phyloP scores from a whole-genome alignment of 2,888 invertebrate species.

The Drosophila hamatofila region DNA sequence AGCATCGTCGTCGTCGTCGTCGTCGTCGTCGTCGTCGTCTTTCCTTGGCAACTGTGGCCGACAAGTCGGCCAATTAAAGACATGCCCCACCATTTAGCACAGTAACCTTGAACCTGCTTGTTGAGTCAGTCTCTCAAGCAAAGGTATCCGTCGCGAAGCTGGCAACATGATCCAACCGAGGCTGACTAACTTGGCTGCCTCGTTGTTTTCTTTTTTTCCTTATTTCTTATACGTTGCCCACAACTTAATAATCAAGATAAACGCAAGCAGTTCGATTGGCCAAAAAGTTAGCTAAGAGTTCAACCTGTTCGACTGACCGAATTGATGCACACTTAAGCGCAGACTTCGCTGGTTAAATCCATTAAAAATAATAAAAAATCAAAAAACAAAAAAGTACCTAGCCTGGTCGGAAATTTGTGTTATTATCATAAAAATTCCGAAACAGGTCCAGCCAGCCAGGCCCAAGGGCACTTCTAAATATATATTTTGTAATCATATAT shows the following conservation, averaged over 20 bases:
- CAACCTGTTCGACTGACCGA: slow-evolving; percentile 78
- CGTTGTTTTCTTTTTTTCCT: slow-evolving; percentile 17
- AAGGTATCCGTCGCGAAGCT: slow-evolving; percentile 25
- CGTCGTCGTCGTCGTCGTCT: slow-evolving; percentile 26
- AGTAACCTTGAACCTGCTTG: slow-evolving; percentile 82
- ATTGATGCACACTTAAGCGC: slow-evolving; percentile 66
- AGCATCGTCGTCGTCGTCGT: slow-evolving; percentile 2
- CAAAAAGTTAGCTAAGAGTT: slow-evolving; percentile 51
- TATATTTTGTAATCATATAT: slow-evolving; percentile 77
- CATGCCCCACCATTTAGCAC: slow-evolving; percentile 77
- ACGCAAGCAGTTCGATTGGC: slow-evolving; percentile 55
- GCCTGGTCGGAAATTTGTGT: slow-evolving; percentile 65
- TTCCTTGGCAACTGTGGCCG: slow-evolving; percentile 48
- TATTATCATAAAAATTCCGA: slow-evolving; percentile 73
- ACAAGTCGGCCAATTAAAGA: slow-evolving; percentile 82
- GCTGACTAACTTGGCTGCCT: slow-evolving; percentile 17
- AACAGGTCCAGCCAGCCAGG: slow-evolving; percentile 54
- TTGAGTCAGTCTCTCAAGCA: slow-evolving; percentile 62
- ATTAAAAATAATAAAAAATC: slow-evolving; percentile 43
- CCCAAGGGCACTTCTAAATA: slow-evolving; percentile 63
- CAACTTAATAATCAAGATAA: slow-evolving; percentile 76
- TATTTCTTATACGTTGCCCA: slow-evolving; percentile 30
- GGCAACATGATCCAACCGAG: slow-evolving; percentile 42
- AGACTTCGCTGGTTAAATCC: slow-evolving; percentile 9
- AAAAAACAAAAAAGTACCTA: neutral